Percentiles rank a stretch among this genome's conserved stretches.
Conservation (phyloP, 2,888 invertebrate genomes). For the Platycnemis pennipes region DNA sequence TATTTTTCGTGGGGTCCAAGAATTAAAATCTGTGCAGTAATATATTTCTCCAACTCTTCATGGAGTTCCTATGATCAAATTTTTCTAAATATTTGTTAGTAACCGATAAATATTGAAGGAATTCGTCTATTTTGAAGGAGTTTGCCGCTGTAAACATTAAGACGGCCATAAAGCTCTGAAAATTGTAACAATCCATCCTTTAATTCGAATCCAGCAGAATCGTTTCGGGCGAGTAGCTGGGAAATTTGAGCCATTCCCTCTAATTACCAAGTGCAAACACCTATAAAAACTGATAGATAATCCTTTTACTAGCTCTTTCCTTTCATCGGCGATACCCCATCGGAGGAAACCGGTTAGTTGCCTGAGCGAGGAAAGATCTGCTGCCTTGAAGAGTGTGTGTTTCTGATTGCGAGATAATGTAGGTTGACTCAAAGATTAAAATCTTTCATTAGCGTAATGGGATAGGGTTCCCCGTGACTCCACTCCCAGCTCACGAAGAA, state of each 20-base stretch:
- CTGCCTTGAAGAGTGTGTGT: not conserved
- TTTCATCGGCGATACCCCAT: not conserved
- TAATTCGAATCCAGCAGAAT: no score
- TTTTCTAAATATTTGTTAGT: no score
- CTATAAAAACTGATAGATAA: not conserved
- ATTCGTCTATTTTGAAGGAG: no score
- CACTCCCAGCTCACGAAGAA: not conserved
- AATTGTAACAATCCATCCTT: no score
- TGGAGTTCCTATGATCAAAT: no score
- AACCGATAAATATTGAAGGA: no score
- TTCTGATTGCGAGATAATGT: slow-evolving; percentile 30
- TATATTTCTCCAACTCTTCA: no score
- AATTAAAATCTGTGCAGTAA: no score
- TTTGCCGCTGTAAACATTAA: no score
- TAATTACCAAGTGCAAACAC: not conserved
- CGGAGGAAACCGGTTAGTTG: not conserved
- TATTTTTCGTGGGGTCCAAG: no score
- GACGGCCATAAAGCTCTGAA: no score
- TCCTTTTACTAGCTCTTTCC: not conserved
- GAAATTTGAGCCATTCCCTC: no score
- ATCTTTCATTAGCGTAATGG: slow-evolving; percentile 38
- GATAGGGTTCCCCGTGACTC: not conserved
- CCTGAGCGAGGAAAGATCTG: not conserved
- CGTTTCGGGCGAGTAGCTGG: not conserved
- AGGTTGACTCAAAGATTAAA: slow-evolving; percentile 37